Percentiles rank a stretch among this genome's conserved stretches.
Evolutionary conservation across 2,888 invertebrate genomes (phyloP).

Genomic region (Caenorhabditis plicata): DNA sequence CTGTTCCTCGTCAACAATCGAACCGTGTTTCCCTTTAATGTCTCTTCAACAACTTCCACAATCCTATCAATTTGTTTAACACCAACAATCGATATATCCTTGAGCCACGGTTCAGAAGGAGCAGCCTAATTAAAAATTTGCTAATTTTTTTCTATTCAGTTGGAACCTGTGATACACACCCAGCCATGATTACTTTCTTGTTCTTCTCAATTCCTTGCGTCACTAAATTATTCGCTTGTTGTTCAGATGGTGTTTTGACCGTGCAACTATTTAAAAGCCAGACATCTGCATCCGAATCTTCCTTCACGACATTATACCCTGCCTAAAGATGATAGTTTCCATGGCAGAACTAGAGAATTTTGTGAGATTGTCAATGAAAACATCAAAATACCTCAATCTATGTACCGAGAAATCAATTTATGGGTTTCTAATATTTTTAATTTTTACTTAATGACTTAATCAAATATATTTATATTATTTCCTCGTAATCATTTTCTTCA

Average conservation of each 20-base stretch:
- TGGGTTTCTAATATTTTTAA: too few relatives aligned
- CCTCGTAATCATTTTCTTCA: neutral
- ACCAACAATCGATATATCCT: conserved; percentile 87
- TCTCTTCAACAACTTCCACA: conserved; percentile 95
- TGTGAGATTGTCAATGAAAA: too few relatives aligned
- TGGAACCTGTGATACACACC: conserved; percentile 85
- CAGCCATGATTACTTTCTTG: conserved; percentile 79
- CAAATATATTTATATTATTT: neutral
- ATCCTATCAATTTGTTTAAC: conserved; percentile 97
- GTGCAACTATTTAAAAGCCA: conserved; percentile 97
- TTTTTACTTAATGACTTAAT: too few relatives aligned
- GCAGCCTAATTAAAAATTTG: conserved; percentile 70
- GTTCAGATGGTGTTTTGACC: conserved; percentile 92
- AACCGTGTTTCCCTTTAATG: conserved; percentile 77
- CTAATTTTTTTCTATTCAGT: neutral
- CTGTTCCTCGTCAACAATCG: conserved; percentile 43
- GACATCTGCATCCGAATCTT: conserved; percentile 81
- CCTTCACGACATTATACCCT: conserved; percentile 69
- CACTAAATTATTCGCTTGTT: conserved; percentile 46
- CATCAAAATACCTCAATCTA: too few relatives aligned
- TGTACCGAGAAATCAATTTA: too few relatives aligned
- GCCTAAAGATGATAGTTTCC: conserved; percentile 25
- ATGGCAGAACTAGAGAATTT: too few relatives aligned
- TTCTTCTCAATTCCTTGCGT: conserved; percentile 36
- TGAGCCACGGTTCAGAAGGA: conserved; percentile 66